Evolutionary conservation across 2,888 invertebrate species (phyloP).

Genomic region (Craniophora ligustri): DNA sequence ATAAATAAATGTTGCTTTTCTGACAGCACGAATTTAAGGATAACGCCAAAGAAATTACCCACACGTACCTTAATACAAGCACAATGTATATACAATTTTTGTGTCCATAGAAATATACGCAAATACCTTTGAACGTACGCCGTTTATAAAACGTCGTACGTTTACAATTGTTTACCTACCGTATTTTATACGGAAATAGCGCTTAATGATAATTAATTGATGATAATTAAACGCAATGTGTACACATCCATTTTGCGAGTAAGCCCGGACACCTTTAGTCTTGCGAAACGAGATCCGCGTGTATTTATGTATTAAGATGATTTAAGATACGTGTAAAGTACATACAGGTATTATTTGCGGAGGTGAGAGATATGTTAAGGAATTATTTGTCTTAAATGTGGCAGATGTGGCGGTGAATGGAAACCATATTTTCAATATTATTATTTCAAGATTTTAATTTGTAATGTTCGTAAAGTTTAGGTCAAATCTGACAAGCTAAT

Average conservation of each 20-base stretch:
- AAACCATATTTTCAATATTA: too few relatives aligned
- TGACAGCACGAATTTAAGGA: background rate
- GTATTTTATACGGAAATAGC: constrained; percentile 55
- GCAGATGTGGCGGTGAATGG: background rate
- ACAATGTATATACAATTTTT: constrained; percentile 12
- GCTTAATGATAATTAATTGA: constrained; percentile 63
- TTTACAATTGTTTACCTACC: constrained; percentile 58
- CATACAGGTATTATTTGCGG: constrained; percentile 44
- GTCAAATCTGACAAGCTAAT: too few relatives aligned
- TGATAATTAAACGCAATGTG: constrained; percentile 61
- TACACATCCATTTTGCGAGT: constrained; percentile 62
- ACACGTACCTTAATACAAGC: background rate
- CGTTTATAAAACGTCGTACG: constrained; percentile 39
- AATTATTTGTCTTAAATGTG: background rate
- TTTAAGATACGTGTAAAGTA: constrained; percentile 31
- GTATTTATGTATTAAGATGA: constrained; percentile 51
- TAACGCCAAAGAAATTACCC: background rate
- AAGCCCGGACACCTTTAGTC: constrained; percentile 59
- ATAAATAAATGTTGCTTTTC: background rate
- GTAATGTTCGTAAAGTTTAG: too few relatives aligned
- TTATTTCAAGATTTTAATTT: too few relatives aligned
- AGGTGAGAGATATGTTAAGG: constrained; percentile 9
- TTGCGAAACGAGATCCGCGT: constrained; percentile 46
- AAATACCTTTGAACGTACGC: constrained; percentile 38
- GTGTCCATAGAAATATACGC: constrained; percentile 28